A percentile compares a stretch with the other conserved stretches of the same genome.
phyloP scores from a whole-genome alignment of 2,888 invertebrate species.

The Megalurothrips usitatus region DNA sequence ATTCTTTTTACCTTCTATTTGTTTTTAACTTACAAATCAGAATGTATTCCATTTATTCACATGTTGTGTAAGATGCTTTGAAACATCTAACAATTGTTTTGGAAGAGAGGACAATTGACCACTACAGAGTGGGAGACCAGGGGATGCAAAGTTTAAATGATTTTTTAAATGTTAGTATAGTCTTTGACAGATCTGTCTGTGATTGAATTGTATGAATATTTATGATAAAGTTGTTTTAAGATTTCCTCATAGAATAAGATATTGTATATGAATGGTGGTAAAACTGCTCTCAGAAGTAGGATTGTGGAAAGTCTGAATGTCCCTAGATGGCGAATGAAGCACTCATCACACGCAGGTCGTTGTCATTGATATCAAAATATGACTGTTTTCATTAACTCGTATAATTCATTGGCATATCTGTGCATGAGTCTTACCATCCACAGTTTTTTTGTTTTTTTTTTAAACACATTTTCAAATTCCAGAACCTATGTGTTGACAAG shows the following conservation, averaged over 20 bases:
- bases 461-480: too few relatives aligned
- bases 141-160: neutral
- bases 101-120: neutral
- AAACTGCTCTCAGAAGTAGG: too few relatives aligned
- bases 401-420: too few relatives aligned
- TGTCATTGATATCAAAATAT: too few relatives aligned
- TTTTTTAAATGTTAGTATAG: neutral
- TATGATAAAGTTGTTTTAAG: neutral
- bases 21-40: neutral
- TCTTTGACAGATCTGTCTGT: slow-evolving; percentile 22
- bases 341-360: too few relatives aligned
- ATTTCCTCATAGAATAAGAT: neutral
- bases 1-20: neutral
- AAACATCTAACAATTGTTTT: neutral
- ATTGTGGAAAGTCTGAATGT: too few relatives aligned
- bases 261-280: neutral
- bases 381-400: too few relatives aligned
- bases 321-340: too few relatives aligned
- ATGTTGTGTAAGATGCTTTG: neutral
- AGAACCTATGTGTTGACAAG: too few relatives aligned
- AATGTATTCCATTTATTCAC: neutral
- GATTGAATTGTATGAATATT: slow-evolving; percentile 16
- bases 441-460: too few relatives aligned
- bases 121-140: neutral
- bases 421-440: too few relatives aligned